Conservation (phyloP, 2,888 invertebrate genomes). For the Gisinianus flammeolus region DNA sequence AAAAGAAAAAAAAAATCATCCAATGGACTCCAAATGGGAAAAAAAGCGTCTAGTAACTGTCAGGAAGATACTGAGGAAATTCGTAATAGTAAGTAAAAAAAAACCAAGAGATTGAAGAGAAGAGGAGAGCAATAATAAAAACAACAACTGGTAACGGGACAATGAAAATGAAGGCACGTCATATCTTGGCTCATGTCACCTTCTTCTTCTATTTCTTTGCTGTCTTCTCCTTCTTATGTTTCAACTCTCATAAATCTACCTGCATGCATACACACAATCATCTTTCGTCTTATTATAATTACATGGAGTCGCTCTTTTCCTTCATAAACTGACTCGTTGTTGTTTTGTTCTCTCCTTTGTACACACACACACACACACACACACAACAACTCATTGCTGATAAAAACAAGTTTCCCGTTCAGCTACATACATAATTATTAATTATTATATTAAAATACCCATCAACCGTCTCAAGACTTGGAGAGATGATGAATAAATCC, state of each 20-base stretch:
- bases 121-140: slow-evolving; percentile 12
- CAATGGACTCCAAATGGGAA: not conserved
- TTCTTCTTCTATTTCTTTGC: not conserved
- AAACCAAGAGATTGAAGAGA: not conserved
- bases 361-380: not conserved
- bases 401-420: not conserved
- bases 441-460: not conserved
- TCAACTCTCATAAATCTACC: not conserved
- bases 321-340: not conserved
- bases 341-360: not conserved
- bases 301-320: not conserved
- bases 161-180: slow-evolving; percentile 11
- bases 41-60: not conserved
- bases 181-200: not conserved
- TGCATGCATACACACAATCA: not conserved
- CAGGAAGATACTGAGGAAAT: not conserved
- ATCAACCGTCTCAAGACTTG: not conserved
- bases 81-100: slow-evolving; percentile 20
- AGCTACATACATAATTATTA: not conserved
- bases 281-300: not conserved
- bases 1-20: not conserved
- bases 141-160: slow-evolving; percentile 4
- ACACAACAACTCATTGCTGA: too few relatives aligned
- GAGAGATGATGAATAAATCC: not conserved
- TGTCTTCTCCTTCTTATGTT: not conserved